Percentiles rank a stretch among this genome's conserved stretches.
Conservation (phyloP, 2,888 invertebrate species). For the Cistogaster globosa region DNA sequence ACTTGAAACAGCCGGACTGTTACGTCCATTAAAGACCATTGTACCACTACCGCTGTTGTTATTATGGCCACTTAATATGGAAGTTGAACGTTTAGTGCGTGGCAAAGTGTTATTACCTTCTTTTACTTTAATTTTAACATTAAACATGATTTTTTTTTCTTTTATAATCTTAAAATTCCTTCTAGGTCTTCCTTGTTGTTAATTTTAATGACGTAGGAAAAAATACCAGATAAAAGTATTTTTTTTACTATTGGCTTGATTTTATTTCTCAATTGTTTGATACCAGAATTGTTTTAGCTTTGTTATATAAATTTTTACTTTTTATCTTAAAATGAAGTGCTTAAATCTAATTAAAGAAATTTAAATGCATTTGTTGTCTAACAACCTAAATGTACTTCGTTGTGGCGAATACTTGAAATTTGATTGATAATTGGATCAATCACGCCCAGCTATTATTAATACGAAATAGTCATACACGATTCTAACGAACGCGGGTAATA, state of each 20-base stretch:
- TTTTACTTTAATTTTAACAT: conserved; percentile 83
- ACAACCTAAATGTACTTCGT: background rate
- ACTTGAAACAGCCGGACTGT: conserved; percentile 79
- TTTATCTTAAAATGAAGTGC: conserved; percentile 6
- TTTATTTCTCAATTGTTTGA: conserved; percentile 22
- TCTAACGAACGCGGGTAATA: no score
- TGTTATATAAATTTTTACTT: background rate
- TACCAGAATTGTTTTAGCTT: background rate
- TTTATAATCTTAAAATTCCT: background rate
- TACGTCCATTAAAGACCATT: conserved; percentile 76
- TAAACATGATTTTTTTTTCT: conserved; percentile 79
- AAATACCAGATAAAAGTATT: no score
- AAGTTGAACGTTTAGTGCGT: conserved; percentile 76
- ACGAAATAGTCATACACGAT: no score
- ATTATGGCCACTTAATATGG: conserved; percentile 67
- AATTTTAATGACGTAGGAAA: background rate
- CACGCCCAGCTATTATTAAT: background rate
- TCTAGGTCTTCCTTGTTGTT: background rate
- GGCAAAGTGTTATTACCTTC: conserved; percentile 82
- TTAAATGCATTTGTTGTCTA: background rate
- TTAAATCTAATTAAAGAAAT: conserved; percentile 5
- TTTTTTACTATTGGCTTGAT: conserved; percentile 59
- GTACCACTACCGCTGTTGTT: conserved; percentile 39
- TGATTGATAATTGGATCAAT: background rate
- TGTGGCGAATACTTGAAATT: background rate